A percentile compares a stretch with the other conserved stretches of the same genome.
Evolutionary conservation across 1,140 invertebrate species (phyloP).

Genomic region (Temnothorax nylanderi): DNA sequence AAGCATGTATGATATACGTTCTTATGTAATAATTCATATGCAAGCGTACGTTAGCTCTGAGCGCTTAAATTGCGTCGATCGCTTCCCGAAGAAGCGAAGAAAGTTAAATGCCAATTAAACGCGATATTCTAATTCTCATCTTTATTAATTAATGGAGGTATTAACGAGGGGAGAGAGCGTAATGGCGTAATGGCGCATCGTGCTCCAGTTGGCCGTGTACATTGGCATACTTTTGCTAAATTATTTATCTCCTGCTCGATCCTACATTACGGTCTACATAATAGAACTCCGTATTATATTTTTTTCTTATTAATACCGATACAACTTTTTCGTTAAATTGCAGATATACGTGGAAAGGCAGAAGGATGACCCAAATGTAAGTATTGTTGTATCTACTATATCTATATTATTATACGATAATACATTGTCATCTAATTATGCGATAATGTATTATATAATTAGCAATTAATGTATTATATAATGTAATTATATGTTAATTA

Average conservation of each 20-base stretch:
- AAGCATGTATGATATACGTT: no score
- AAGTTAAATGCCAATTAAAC: neutral
- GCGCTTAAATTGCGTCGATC: neutral
- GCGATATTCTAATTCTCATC: constrained; percentile 19
- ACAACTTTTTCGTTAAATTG: constrained; percentile 72
- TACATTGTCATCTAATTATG: neutral
- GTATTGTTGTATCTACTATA: constrained; percentile 69
- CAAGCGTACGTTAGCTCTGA: neutral
- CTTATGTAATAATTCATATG: neutral
- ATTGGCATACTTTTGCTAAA: constrained; percentile 7
- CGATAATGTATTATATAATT: neutral
- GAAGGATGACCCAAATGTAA: constrained; percentile 88
- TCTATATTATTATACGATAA: neutral
- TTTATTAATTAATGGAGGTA: constrained; percentile 38
- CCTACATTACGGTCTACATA: neutral
- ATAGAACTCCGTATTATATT: neutral
- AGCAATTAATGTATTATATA: no score
- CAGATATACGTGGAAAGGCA: constrained; percentile 87
- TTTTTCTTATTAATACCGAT: constrained; percentile 17
- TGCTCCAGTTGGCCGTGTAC: neutral
- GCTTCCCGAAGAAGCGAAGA: neutral
- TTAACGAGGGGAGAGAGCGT: neutral
- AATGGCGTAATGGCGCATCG: constrained; percentile 26
- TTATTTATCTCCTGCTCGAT: constrained; percentile 16
- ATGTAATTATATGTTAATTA: no score